A percentile compares a stretch with the other conserved stretches of the same genome.
These are phyloP conservation scores for Ramphastos sulfuratus DNA, from an alignment of 2,113 vertebrate genomes.

Conservation along the genomic window DNA sequence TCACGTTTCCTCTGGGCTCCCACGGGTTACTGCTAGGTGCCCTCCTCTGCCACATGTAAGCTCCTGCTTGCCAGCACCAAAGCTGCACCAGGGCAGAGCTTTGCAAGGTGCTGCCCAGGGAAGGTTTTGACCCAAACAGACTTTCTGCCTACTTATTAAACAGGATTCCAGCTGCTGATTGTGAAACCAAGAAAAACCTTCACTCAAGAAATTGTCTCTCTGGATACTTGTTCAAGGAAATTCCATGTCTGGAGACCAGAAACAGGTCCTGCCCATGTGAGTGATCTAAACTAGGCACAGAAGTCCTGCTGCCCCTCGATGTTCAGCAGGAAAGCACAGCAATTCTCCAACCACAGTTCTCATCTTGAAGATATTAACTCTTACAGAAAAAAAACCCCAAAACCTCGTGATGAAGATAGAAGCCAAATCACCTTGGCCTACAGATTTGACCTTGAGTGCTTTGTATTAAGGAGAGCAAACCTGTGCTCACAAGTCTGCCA, in stretches of 20 bases:
- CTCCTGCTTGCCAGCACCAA: background rate
- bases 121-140: background rate
- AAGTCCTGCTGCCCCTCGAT: background rate
- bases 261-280: background rate
- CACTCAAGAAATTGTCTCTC: background rate
- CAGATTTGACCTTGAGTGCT: background rate
- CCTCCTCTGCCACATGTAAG: background rate
- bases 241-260: background rate
- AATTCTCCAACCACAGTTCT: background rate
- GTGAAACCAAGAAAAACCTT: no score
- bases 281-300: background rate
- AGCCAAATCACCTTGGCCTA: background rate
- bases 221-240: background rate
- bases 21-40: background rate
- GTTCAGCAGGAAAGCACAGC: background rate
- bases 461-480: background rate
- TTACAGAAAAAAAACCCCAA: background rate
- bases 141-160: background rate
- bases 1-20: background rate
- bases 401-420: background rate
- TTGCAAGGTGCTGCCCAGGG: background rate
- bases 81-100: background rate
- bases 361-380: background rate
- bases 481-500: background rate
- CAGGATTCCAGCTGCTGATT: background rate